phyloP scores from a whole-genome alignment of 2,113 vertebrate species.

The Pica pica region DNA sequence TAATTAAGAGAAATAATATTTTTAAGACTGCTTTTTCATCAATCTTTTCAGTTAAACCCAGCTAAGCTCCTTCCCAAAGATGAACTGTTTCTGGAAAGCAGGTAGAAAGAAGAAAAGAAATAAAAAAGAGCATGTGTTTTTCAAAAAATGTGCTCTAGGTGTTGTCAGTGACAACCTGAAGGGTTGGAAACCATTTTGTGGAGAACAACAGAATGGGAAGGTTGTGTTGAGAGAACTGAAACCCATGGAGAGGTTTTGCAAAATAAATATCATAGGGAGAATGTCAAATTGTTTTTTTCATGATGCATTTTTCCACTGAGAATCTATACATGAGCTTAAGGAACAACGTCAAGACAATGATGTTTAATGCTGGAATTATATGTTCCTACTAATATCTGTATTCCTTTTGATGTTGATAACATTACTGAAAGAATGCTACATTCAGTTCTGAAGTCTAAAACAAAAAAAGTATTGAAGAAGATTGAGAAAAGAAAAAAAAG shows the following conservation, averaged over 20 bases:
- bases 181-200: not conserved
- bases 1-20: not conserved
- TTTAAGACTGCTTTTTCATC: not conserved
- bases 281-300: accelerated
- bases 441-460: not conserved
- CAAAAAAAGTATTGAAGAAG: not conserved
- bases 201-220: not conserved
- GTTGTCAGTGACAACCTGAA: not conserved
- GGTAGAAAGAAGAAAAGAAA: not conserved
- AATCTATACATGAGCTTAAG: not conserved
- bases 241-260: not conserved
- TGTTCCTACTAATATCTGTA: not conserved
- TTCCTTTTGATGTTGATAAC: not conserved
- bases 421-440: not conserved
- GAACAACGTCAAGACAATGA: not conserved
- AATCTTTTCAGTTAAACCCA: not conserved
- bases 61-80: not conserved
- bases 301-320: not conserved
- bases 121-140: not conserved
- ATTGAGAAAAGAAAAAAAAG: not conserved
- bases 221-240: not conserved
- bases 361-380: not conserved
- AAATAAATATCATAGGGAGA: not conserved
- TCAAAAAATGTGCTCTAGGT: not conserved
- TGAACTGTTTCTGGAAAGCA: not conserved